Conservation (phyloP, 2,888 invertebrate species). For the Pyrrhosoma nymphula region DNA sequence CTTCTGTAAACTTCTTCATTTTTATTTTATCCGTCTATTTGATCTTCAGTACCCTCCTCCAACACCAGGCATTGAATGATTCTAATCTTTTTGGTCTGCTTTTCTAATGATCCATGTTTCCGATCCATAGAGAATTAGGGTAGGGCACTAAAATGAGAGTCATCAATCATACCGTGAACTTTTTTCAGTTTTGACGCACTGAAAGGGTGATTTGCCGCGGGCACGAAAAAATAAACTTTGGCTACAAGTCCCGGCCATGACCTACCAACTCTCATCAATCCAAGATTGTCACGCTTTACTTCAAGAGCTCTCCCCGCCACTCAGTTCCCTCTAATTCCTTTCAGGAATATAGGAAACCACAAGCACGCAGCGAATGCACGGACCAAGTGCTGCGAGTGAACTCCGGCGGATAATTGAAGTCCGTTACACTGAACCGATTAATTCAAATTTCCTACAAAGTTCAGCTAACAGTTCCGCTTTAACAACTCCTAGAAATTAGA, state of each 20-base stretch:
- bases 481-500: neutral
- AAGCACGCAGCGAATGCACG: neutral
- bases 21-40: too few relatives aligned
- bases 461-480: neutral
- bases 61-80: too few relatives aligned
- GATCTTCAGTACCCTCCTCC: too few relatives aligned
- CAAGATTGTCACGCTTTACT: neutral
- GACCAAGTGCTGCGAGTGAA: neutral
- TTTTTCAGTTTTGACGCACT: neutral
- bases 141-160: neutral
- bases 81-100: too few relatives aligned
- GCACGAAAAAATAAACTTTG: neutral
- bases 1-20: too few relatives aligned
- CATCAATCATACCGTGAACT: neutral
- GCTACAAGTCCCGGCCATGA: neutral
- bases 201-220: neutral
- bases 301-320: neutral
- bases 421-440: neutral
- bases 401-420: neutral
- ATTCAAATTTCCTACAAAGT: neutral
- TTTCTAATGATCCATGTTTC: too few relatives aligned
- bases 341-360: neutral
- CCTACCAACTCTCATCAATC: neutral
- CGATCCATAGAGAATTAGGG: too few relatives aligned
- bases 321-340: neutral